Evolutionary conservation across 2,797 vertebrate species (phyloP), one percentile per base, ranked within the genome.

Genomic region (Malacoraja senta): DNA sequence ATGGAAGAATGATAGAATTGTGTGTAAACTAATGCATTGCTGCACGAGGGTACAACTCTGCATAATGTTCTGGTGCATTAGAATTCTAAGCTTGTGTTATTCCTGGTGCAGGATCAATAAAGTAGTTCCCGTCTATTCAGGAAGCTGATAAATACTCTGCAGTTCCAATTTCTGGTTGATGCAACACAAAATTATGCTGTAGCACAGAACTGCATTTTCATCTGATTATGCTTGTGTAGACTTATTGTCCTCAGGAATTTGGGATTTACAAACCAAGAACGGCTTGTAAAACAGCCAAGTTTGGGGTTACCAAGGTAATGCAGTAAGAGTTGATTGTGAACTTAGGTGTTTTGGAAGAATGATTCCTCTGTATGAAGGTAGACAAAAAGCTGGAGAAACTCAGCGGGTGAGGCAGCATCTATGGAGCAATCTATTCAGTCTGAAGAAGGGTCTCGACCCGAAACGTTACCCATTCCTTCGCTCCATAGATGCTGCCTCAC

Each of bases 231-330:
- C 29, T 63, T 86, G 26, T 86, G 61, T 86, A 17, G 83, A 29
- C 53, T n/a, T 58, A 86, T 86, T 86, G 83, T 86, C 83, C 65
- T 86, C 29, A 86, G 83, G 83, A 86, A 86, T 65, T 83, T 83
- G 2, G 80, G 44, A 83, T 83, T 86, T 86, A 29, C 7, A 32
- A 86, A 86, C 58, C 61, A 86, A 86, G 61, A 86, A 61, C 29
- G 17, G 83, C 6, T 65, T 86, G 19, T 58, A 86, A 86, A 65
- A 29, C 58, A 63, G 58, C 83, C 8, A 15, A 7, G 1, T 15
- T 65, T 86, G 7, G 58, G 32, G 61, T 86, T 63, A 19, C 83
- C 83, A 86, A 86, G 83, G 83, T 65, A 63, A 65, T 65, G 80
- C 58, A 32, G n/a, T 2, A 13, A 63, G 83, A 86, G 29, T 86